Evolutionary conservation across 2,113 vertebrate genomes (phyloP).

Genomic region (Lates calcarifer): DNA sequence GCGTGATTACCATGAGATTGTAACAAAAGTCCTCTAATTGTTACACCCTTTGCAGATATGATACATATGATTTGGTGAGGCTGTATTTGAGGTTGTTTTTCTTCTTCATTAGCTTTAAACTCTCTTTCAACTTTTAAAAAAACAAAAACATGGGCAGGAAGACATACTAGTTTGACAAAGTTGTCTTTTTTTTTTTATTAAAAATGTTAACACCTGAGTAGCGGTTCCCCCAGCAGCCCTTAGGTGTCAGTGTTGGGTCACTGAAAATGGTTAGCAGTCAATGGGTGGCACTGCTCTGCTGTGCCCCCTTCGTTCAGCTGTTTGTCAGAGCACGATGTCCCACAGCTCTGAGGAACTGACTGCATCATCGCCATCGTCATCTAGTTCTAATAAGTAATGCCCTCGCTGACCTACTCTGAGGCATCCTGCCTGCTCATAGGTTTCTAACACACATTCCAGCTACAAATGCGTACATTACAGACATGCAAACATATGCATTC

Average conservation of each 20-base stretch:
- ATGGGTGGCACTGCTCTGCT: constrained; percentile 5
- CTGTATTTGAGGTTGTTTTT: background rate
- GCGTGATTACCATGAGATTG: background rate
- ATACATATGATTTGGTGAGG: background rate
- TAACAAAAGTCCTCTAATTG: background rate
- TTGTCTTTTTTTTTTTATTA: background rate
- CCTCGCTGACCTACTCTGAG: background rate
- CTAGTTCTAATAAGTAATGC: constrained; percentile 33
- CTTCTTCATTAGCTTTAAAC: background rate
- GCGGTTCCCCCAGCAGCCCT: constrained; percentile 49
- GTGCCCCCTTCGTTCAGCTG: background rate
- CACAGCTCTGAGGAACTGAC: constrained; percentile 35
- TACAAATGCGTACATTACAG: background rate
- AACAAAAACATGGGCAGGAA: background rate
- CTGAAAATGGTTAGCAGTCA: constrained; percentile 6
- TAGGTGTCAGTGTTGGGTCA: constrained; percentile 80
- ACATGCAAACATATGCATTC: background rate
- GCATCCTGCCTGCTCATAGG: background rate
- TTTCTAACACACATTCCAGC: background rate
- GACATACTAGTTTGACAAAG: background rate
- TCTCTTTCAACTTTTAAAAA: too few species aligned
- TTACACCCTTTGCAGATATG: background rate
- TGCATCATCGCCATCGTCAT: constrained; percentile 56
- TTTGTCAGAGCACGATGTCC: constrained; percentile 35
- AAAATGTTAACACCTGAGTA: too few species aligned